These are phyloP conservation scores for Psettodes erumei DNA, from an alignment of 2,113 vertebrate genomes.

Conservation along the genomic window DNA sequence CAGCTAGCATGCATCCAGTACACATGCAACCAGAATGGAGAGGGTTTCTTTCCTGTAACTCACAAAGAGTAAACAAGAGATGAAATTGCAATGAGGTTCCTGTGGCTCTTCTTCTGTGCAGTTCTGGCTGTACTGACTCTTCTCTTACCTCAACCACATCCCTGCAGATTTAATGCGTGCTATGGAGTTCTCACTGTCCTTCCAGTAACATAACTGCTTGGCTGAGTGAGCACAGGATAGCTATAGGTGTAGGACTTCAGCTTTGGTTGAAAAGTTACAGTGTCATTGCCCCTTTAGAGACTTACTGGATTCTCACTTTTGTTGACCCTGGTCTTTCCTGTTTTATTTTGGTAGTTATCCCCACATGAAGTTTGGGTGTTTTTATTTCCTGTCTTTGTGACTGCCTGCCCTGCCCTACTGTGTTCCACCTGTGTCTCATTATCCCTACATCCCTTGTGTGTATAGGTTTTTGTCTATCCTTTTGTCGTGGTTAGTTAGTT, in stretches of 20 bases:
- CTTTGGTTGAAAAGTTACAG: not conserved
- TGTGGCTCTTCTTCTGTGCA: not conserved
- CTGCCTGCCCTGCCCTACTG: too few relatives aligned
- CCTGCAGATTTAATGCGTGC: not conserved
- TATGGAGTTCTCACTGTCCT: not conserved
- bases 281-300: too few relatives aligned
- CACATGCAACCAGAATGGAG: not conserved
- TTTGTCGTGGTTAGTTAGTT: too few relatives aligned
- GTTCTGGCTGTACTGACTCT: not conserved
- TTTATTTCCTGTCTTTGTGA: too few relatives aligned
- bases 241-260: not conserved
- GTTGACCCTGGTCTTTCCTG: too few relatives aligned
- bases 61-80: not conserved
- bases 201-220: not conserved
- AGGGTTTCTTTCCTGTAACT: not conserved
- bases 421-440: too few relatives aligned
- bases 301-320: too few relatives aligned
- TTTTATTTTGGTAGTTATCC: too few relatives aligned
- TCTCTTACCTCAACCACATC: not conserved
- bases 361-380: too few relatives aligned
- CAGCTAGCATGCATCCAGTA: conserved; percentile 7
- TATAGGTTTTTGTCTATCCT: too few relatives aligned
- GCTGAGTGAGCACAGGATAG: not conserved
- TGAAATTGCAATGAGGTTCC: not conserved
- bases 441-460: too few relatives aligned